phyloP scores from a whole-genome alignment of 2,888 invertebrate genomes.

The Blastobasis adustella region DNA sequence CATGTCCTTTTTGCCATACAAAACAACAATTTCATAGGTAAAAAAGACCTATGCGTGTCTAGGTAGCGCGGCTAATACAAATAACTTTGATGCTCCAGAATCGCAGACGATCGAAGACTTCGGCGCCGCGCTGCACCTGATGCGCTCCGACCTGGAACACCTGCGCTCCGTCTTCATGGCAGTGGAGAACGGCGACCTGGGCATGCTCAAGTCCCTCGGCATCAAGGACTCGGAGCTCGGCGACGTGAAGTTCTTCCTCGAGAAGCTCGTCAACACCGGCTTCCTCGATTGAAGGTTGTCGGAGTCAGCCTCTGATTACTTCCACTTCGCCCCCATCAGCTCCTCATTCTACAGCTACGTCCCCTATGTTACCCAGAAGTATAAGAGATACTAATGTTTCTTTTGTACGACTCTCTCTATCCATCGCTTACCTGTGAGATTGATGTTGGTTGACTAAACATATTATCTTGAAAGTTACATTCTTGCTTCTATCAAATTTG shows the following conservation, averaged over 20 bases:
- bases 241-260: constrained; percentile 96
- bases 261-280: constrained; percentile 95
- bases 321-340: constrained; percentile 81
- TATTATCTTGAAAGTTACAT: too few species aligned
- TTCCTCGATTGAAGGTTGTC: constrained; percentile 92
- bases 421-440: too few species aligned
- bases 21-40: too few species aligned
- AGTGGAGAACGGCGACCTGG: constrained; percentile 94
- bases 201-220: constrained; percentile 94
- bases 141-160: constrained; percentile 92
- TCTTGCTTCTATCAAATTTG: too few species aligned
- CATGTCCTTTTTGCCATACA: too few species aligned
- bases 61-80: too few species aligned
- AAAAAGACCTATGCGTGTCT: too few species aligned
- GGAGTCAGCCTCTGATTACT: constrained; percentile 83
- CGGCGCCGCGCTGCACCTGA: constrained; percentile 88
- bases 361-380: constrained; percentile 72
- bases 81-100: constrained; percentile 72
- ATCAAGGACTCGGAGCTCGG: constrained; percentile 96
- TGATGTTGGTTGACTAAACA: too few species aligned
- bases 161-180: constrained; percentile 96
- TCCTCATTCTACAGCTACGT: constrained; percentile 83
- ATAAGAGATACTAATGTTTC: constrained; percentile 30
- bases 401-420: too few species aligned
- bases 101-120: constrained; percentile 97